phyloP scores from a whole-genome alignment of 2,113 vertebrate genomes.

The Australoheros scitulus region DNA sequence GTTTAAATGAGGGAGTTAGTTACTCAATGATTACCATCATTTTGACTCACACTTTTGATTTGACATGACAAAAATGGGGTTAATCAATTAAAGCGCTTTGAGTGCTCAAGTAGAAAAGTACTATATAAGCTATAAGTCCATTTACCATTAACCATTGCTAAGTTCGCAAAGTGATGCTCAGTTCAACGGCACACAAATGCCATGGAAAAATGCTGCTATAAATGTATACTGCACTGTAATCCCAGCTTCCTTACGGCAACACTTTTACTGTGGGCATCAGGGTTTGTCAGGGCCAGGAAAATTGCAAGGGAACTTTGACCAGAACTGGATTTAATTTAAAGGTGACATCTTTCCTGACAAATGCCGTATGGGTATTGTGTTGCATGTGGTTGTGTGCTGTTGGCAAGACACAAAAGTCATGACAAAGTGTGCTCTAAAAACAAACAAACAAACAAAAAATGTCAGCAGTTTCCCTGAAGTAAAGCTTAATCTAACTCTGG shows the following conservation, averaged over 20 bases:
- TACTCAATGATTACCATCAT: conserved; percentile 1
- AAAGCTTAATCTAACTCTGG: conserved; percentile 20
- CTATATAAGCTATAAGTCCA: no score
- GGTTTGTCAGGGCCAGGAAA: background rate
- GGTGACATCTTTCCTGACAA: conserved; percentile 9
- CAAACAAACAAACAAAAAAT: background rate
- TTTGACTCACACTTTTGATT: conserved; percentile 15
- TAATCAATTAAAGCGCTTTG: no score
- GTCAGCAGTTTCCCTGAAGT: conserved; percentile 43
- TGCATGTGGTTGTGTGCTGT: background rate
- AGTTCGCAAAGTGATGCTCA: background rate
- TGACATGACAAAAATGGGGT: conserved; percentile 7
- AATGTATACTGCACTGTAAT: background rate
- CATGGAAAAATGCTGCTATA: background rate
- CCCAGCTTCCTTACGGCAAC: background rate
- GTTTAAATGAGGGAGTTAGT: conserved; percentile 18
- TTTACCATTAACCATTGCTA: background rate
- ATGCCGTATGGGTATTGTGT: conserved; percentile 24
- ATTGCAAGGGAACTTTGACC: background rate
- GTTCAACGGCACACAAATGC: background rate
- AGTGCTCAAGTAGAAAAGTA: no score
- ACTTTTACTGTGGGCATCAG: background rate
- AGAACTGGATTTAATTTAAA: conserved; percentile 22
- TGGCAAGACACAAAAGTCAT: conserved; percentile 5
- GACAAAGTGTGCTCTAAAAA: conserved; percentile 11